phyloP scores from a whole-genome alignment of 2,888 invertebrate species.

The Plutella xylostella region DNA sequence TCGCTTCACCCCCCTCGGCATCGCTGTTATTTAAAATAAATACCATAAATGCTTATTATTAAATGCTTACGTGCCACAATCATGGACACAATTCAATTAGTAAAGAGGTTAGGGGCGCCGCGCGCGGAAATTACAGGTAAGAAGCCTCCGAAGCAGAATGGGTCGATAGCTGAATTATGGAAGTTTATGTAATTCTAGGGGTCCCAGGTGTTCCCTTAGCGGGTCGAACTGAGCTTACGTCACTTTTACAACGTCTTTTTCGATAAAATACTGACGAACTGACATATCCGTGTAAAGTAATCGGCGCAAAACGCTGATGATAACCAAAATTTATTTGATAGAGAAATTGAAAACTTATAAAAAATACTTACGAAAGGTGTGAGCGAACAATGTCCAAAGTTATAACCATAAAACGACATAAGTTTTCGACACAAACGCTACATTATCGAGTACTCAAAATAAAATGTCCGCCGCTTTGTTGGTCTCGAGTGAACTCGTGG shows the following conservation, averaged over 20 bases:
- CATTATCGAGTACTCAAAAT: constrained; percentile 71
- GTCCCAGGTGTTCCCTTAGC: constrained; percentile 34
- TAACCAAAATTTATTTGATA: not conserved
- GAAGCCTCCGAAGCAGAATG: constrained; percentile 57
- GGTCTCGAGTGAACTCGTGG: constrained; percentile 69
- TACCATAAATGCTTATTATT: constrained; percentile 1
- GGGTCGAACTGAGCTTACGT: constrained; percentile 52
- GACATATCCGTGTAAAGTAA: constrained; percentile 25
- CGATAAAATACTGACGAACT: constrained; percentile 48
- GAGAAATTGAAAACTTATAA: constrained; percentile 19
- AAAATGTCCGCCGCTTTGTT: constrained; percentile 72
- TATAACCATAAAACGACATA: constrained; percentile 67
- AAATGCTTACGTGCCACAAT: constrained; percentile 27
- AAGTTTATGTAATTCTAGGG: constrained; percentile 29
- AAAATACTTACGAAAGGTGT: constrained; percentile 66
- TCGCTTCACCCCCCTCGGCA: constrained; percentile 73
- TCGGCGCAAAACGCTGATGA: not conserved
- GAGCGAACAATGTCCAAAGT: constrained; percentile 63
- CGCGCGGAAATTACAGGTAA: constrained; percentile 59
- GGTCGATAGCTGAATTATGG: constrained; percentile 51
- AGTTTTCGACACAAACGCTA: constrained; percentile 68
- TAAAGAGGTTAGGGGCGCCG: constrained; percentile 66
- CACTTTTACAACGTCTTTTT: constrained; percentile 54
- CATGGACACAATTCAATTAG: constrained; percentile 56
- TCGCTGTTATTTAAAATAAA: constrained; percentile 38